phyloP scores from a whole-genome alignment of 92 coral and sea anemone species.

The Scolanthus callimorphus region DNA sequence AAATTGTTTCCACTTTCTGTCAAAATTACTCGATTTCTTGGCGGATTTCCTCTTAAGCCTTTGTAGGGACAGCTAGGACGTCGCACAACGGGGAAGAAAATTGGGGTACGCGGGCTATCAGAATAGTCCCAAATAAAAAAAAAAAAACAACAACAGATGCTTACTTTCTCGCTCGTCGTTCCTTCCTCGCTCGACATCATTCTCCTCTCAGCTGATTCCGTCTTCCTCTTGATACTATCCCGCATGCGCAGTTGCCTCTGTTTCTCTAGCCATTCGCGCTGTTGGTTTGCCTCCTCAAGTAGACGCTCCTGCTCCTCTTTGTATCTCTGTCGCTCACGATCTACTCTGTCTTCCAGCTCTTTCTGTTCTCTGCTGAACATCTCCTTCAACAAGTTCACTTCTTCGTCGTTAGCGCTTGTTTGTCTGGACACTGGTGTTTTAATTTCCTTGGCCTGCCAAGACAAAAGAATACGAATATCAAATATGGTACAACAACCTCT shows the following conservation, averaged over 20 bases:
- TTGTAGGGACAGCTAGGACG: too few species aligned
- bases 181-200: too few species aligned
- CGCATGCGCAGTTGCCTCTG: constrained; percentile 51
- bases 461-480: background rate
- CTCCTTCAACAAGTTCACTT: constrained; percentile 55
- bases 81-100: too few species aligned
- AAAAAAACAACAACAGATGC: too few species aligned
- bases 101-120: too few species aligned
- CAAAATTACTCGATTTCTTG: too few species aligned
- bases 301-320: constrained; percentile 82
- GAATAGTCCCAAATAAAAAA: too few species aligned
- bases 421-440: constrained; percentile 30
- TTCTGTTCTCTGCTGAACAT: constrained; percentile 70
- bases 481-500: too few species aligned
- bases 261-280: constrained; percentile 54
- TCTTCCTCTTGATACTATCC: constrained; percentile 16
- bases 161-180: too few species aligned
- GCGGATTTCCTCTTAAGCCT: too few species aligned
- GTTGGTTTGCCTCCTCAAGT: constrained; percentile 63
- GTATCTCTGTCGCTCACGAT: constrained; percentile 66
- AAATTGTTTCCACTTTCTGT: too few species aligned
- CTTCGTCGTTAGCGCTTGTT: constrained; percentile 65
- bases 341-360: constrained; percentile 64
- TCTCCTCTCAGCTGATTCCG: constrained; percentile 27
- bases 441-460: constrained; percentile 2